Conservation (phyloP, 2,113 vertebrate genomes). For the Chionodraco myersi region DNA sequence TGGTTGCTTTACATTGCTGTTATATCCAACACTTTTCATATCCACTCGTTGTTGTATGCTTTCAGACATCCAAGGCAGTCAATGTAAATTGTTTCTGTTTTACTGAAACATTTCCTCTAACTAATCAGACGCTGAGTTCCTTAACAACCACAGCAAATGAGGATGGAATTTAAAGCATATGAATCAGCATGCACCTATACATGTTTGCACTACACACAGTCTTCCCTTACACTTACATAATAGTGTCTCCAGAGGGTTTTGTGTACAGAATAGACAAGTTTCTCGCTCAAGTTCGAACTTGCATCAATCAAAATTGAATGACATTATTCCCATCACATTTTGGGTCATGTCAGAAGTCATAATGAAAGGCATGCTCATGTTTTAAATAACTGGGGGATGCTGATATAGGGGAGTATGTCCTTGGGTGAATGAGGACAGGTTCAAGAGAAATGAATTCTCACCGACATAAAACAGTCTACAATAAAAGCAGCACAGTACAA, state of each 20-base stretch:
- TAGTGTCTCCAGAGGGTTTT: constrained; percentile 79
- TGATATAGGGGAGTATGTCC: constrained; percentile 77
- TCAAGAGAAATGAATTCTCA: constrained; percentile 76
- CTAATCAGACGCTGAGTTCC: constrained; percentile 16
- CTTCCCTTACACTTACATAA: constrained; percentile 56
- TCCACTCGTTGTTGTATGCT: constrained; percentile 29
- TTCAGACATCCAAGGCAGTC: constrained; percentile 27
- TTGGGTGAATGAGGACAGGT: constrained; percentile 82
- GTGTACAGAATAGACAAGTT: constrained; percentile 83
- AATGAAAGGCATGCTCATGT: constrained; percentile 84
- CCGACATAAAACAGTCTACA: constrained; percentile 74
- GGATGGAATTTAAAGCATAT: constrained; percentile 20
- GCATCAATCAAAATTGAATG: constrained; percentile 83
- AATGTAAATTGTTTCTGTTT: constrained; percentile 19
- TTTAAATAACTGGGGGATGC: constrained; percentile 86
- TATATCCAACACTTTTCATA: constrained; percentile 27
- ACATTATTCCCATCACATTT: constrained; percentile 87
- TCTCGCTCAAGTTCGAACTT: constrained; percentile 81
- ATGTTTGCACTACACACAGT: constrained; percentile 50
- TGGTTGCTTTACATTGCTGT: constrained; percentile 31
- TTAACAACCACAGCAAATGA: neutral
- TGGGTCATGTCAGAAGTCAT: constrained; percentile 89
- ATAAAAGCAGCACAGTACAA: constrained; percentile 73
- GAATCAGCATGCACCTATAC: constrained; percentile 45
- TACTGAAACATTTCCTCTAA: constrained; percentile 17